Conservation (phyloP, 2,888 invertebrate genomes). For the Ptychoptera albimana region DNA sequence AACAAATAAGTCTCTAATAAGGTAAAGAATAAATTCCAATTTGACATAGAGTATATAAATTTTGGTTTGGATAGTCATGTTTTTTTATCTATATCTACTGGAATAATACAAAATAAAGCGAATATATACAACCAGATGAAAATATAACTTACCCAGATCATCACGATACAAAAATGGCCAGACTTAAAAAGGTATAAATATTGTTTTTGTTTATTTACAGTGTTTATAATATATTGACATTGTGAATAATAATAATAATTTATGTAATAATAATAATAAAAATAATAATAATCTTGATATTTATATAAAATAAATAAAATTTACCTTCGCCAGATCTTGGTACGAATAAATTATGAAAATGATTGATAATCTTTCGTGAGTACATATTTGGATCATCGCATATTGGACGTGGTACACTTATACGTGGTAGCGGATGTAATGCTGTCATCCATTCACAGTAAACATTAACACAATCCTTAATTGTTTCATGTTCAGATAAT, state of each 20-base stretch:
- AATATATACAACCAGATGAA: not conserved
- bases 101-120: slow-evolving; percentile 8
- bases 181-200: slow-evolving; percentile 49
- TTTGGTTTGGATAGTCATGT: not conserved
- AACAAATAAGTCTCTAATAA: not conserved
- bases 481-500: slow-evolving; percentile 79
- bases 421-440: slow-evolving; percentile 64
- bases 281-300: too few species aligned
- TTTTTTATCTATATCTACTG: not conserved
- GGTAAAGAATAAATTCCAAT: not conserved
- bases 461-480: slow-evolving; percentile 89
- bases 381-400: slow-evolving; percentile 80
- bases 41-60: not conserved
- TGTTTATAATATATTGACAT: slow-evolving; percentile 3
- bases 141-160: slow-evolving; percentile 52
- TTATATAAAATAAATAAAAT: slow-evolving; percentile 16
- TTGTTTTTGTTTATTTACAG: slow-evolving; percentile 8
- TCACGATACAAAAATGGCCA: slow-evolving; percentile 80
- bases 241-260: not conserved
- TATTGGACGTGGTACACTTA: slow-evolving; percentile 79
- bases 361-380: slow-evolving; percentile 76
- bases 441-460: slow-evolving; percentile 95
- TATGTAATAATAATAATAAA: not conserved
- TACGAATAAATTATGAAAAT: slow-evolving; percentile 87
- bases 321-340: slow-evolving; percentile 87